Evolutionary conservation across 2,113 vertebrate species (phyloP), one percentile per base, ranked within the genome.

Genomic region (Tapirus terrestris): DNA sequence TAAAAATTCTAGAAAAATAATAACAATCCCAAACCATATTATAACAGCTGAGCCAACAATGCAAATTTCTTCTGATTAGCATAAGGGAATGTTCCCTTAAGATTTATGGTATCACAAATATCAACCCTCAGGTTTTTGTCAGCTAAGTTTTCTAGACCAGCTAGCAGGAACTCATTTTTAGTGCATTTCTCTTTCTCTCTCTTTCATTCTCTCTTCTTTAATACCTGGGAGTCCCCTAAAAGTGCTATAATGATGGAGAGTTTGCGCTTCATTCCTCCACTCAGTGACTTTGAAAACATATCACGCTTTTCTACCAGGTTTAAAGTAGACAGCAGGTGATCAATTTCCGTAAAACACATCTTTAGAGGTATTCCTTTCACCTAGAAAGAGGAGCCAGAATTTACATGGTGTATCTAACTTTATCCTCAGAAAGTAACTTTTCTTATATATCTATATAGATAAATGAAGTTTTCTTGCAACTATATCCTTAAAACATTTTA

Each of bases 221-320:
- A 36, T 95, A 99, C 99, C 99, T 99, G 99, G 88, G 99, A 99
- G 98, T 99, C 99, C 73, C 99, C 99, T 0, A 99, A 99, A 96
- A 99, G 99, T 17, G 99, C 99, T 2, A 99, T 99, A 94, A 99
- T 99, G 17, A 99, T 99, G 53, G 99, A 99, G 25, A 99, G 99
- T 97, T 99, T 99, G 94, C 99, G 99, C 97, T 99, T 99, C 99
- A 99, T 99, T 94, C 99, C 99, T 0, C 99, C 99, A 0, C 99
- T 99, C 8, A 99, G 99, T 0, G 99, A 99, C 98, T 99, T 99
- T 51, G 98, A 99, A 85, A 98, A 98, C 0, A 99, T 98, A 10
- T 9, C 36, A 9, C 98, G 98, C 94, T 99, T 99, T 97, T 99
- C 99, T 97, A 99, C 99, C 65, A 99, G 99, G 94, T 98, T 98